Percentiles rank a stretch among this genome's conserved stretches.
These are phyloP conservation scores for Halcyon smyrnensis DNA, from an alignment of 2,797 vertebrate genomes.

Conservation along the genomic window DNA sequence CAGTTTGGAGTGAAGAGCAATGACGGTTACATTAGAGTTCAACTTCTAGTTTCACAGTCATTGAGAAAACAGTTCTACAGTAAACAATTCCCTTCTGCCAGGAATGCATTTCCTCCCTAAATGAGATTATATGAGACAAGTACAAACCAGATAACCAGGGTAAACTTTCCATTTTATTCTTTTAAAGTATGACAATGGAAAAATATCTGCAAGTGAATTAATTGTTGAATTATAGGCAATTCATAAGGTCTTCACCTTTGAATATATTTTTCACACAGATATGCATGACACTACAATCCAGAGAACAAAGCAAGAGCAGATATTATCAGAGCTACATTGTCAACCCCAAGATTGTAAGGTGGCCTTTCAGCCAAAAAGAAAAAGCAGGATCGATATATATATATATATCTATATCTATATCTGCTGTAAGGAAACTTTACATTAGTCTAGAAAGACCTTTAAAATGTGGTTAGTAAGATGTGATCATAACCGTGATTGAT, in stretches of 20 bases:
- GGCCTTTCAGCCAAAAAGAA: neutral
- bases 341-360: neutral
- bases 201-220: neutral
- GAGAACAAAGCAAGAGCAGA: neutral
- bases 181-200: no score
- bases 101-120: neutral
- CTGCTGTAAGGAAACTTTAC: neutral
- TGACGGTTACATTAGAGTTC: neutral
- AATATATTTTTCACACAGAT: neutral
- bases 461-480: neutral
- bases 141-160: neutral
- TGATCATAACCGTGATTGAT: neutral
- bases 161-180: neutral
- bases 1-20: neutral
- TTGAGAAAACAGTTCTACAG: slow-evolving; percentile 45
- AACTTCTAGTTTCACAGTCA: slow-evolving; percentile 2
- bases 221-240: neutral
- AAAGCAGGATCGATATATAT: neutral
- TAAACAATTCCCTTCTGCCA: slow-evolving; percentile 32
- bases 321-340: neutral
- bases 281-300: neutral
- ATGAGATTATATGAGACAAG: neutral
- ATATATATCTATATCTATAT: neutral
- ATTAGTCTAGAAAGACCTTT: neutral
- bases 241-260: neutral